Evolutionary conservation across 2,888 invertebrate species (phyloP), one percentile per base, ranked within the genome.

Genomic region (Zygaena filipendulae): DNA sequence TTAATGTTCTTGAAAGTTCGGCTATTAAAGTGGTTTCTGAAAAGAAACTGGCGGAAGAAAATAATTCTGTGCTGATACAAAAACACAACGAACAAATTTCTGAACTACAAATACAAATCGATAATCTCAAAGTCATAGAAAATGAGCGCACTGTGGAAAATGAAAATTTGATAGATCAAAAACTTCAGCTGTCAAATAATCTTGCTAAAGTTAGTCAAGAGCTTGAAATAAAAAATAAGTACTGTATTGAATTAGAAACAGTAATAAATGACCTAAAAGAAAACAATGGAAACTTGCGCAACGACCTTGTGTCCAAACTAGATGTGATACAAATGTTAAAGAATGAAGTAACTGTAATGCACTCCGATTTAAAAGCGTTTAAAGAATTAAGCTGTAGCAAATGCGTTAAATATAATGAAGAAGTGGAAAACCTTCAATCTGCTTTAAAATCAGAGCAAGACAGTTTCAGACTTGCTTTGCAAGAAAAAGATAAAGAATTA

Each of bases 1-100:
- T 23, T 43, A 71, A 21, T 16, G 16, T 7, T 16, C 16, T 16
- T 16, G 16, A 40, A 39, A 35, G 32, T 23, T 42, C 47, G 25
- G 47, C 55, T 3, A 38, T 26, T 19, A 40, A 49, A 27, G 38
- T 52, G 16, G 26, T 59, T 2, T 33, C 41, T 23, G 42, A 62
- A 42, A 64, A 53, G 40, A 43, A 55, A 31, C 11, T 30, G 19
- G 32, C 33, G 2, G 16, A 32, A 10, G 33, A 45, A 26, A 33
- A 37, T 7, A 44, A 39, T 32, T 16, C 19, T 4, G 28, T 14
- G 25, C 30, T 10, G 27, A 29, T 33, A 7, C 18, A 29, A 1
- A 30, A 41, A 27, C 36, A 51, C 27, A 32, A 39, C 21, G 34
- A 29, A 12, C 42, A 53, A 42, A 22, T 47, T 13, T 23, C 30